These are phyloP conservation scores for Pogonognathellus flavescens DNA, from an alignment of 1,140 invertebrate genomes.

Conservation along the genomic window DNA sequence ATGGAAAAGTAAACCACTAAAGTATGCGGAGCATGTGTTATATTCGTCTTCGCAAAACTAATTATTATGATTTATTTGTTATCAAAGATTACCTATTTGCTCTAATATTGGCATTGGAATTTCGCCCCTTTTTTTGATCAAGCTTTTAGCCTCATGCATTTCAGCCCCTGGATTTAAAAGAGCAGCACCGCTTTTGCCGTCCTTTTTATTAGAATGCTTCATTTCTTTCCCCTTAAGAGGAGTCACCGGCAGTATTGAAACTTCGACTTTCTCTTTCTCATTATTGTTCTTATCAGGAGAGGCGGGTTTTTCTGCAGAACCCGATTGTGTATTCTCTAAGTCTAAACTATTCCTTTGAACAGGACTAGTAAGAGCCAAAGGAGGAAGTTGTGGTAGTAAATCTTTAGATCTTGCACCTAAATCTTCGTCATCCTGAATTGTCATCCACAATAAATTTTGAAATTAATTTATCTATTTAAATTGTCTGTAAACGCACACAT, in stretches of 20 bases:
- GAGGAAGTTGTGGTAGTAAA: not conserved
- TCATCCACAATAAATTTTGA: not conserved
- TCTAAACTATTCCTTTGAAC: not conserved
- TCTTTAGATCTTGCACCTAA: conserved; percentile 59
- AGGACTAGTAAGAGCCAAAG: not conserved
- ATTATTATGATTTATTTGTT: not conserved
- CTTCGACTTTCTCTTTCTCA: not conserved
- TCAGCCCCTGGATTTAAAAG: no score
- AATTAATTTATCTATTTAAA: not conserved
- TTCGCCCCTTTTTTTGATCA: conserved; percentile 21
- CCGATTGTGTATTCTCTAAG: not conserved
- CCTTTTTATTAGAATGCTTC: conserved; percentile 4
- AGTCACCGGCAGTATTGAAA: not conserved
- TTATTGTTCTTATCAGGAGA: not conserved
- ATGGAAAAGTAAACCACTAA: not conserved
- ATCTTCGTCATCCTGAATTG: conserved; percentile 41
- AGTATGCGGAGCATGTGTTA: not conserved
- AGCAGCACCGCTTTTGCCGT: not conserved
- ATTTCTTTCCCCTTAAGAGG: not conserved
- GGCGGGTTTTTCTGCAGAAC: not conserved
- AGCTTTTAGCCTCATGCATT: not conserved
- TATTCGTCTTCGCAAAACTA: not conserved
- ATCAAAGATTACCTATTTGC: not conserved
- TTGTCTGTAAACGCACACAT: not conserved
- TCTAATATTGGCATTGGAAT: not conserved